phyloP scores from a whole-genome alignment of 2,113 vertebrate species.

The Pteropus alecto region DNA sequence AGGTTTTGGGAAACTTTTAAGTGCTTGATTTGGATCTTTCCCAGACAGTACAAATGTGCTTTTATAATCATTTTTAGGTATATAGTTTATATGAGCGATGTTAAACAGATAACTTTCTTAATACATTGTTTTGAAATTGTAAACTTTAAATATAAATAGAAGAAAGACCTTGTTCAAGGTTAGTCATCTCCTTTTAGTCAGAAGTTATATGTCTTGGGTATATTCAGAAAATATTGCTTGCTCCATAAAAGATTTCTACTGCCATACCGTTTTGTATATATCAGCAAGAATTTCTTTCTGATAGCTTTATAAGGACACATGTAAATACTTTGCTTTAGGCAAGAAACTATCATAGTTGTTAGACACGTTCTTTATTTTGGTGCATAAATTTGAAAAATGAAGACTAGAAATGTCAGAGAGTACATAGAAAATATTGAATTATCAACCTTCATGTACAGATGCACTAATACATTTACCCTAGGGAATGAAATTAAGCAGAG shows the following conservation, averaged over 20 bases:
- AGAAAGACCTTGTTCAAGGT: constrained; percentile 71
- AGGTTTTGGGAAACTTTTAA: background rate
- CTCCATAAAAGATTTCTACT: constrained; percentile 63
- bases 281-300: constrained; percentile 69
- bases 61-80: background rate
- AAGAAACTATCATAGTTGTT: constrained; percentile 64
- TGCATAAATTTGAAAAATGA: constrained; percentile 78
- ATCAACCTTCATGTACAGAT: constrained; percentile 63
- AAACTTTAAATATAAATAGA: constrained; percentile 40
- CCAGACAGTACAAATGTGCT: background rate
- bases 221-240: constrained; percentile 56
- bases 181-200: constrained; percentile 44
- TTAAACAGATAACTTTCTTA: background rate
- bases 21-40: background rate
- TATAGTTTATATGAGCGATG: background rate
- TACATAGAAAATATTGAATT: constrained; percentile 72
- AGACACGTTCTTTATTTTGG: constrained; percentile 71
- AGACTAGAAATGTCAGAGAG: constrained; percentile 73
- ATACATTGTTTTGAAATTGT: constrained; percentile 20
- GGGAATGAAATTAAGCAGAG: constrained; percentile 69
- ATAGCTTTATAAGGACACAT: constrained; percentile 72
- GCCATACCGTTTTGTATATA: constrained; percentile 64
- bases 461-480: constrained; percentile 68
- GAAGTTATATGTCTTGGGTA: constrained; percentile 43
- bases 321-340: constrained; percentile 75